phyloP scores from a whole-genome alignment of 2,113 vertebrate species.

The Piprites chloris region DNA sequence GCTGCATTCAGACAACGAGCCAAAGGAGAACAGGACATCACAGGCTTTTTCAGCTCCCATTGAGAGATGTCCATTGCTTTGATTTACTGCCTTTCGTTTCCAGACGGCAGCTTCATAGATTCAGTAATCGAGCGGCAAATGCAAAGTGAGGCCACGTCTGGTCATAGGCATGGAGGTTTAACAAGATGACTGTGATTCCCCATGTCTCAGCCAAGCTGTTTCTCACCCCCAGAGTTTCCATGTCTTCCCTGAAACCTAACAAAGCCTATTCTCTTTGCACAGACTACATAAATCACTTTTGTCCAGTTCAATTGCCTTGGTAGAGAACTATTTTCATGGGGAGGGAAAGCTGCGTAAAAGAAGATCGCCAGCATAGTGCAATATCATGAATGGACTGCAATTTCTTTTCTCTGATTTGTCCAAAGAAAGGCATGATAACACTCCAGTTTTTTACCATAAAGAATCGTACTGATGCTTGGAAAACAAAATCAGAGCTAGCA shows the following conservation, averaged over 20 bases:
- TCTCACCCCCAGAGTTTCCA: neutral
- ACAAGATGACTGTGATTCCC: constrained; percentile 33
- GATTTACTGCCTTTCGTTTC: constrained; percentile 44
- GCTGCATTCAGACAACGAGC: neutral
- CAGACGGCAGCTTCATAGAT: neutral
- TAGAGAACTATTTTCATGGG: constrained; percentile 26
- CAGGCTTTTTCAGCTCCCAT: neutral
- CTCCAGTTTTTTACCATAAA: neutral
- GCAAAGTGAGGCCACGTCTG: neutral
- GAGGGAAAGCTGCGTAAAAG: neutral
- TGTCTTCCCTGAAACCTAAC: constrained; percentile 29
- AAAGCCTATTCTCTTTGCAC: constrained; percentile 20
- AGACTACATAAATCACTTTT: constrained; percentile 55
- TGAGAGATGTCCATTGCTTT: neutral
- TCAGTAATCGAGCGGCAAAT: constrained; percentile 30
- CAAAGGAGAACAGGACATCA: neutral
- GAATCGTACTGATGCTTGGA: neutral
- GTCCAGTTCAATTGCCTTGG: constrained; percentile 7
- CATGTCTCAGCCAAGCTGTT: constrained; percentile 38
- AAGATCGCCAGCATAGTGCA: neutral
- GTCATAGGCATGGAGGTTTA: constrained; percentile 32
- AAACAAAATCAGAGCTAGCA: neutral
- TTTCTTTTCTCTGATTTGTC: neutral
- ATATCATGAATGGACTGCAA: neutral
- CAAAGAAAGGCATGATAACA: neutral